Conservation (phyloP, 2,113 vertebrate species). For the Halichoerus grypus region DNA sequence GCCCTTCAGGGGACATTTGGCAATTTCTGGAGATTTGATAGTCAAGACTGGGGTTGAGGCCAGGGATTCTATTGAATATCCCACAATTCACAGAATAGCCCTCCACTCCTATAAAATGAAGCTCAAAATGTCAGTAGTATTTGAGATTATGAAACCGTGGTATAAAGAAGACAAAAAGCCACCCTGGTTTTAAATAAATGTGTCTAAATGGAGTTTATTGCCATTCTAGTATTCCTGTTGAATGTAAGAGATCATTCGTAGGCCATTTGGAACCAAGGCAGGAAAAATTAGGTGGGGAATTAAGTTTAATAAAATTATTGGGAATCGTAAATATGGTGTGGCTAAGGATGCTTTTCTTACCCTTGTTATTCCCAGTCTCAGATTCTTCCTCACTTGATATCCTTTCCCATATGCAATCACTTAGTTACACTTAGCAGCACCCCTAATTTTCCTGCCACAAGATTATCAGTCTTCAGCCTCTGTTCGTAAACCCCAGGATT, state of each 20-base stretch:
- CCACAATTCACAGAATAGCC: neutral
- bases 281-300: neutral
- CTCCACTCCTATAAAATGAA: neutral
- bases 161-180: neutral
- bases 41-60: neutral
- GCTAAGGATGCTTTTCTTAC: neutral
- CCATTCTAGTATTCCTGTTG: neutral
- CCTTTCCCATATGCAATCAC: neutral
- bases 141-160: neutral
- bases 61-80: neutral
- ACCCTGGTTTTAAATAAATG: conserved; percentile 2
- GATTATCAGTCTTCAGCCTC: neutral
- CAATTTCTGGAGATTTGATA: neutral
- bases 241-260: neutral
- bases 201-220: neutral
- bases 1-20: neutral
- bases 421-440: neutral
- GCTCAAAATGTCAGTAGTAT: neutral
- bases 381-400: neutral
- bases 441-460: neutral
- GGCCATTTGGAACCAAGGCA: neutral
- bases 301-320: neutral
- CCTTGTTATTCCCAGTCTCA: neutral
- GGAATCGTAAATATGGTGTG: neutral
- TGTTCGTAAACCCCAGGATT: neutral